Evolutionary conservation across 1,140 invertebrate species (phyloP).

Genomic region (Riptortus pedestris): DNA sequence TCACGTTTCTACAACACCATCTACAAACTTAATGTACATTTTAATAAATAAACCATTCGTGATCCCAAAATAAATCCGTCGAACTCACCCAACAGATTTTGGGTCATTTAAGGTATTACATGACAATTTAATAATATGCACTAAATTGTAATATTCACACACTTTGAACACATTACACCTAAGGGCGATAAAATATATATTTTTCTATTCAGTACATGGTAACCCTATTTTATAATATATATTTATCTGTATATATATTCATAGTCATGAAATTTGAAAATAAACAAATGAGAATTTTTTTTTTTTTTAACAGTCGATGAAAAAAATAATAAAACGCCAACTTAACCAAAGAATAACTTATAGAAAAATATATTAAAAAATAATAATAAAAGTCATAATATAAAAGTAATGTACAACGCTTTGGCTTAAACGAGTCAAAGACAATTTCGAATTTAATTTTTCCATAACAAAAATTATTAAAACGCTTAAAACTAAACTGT

Average conservation of each 20-base stretch:
- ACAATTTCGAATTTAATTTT: neutral
- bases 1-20: neutral
- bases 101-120: neutral
- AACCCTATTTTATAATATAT: conserved; percentile 19
- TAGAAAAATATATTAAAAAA: neutral
- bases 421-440: neutral
- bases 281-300: neutral
- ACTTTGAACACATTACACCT: conserved; percentile 19
- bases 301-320: neutral
- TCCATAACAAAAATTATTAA: neutral
- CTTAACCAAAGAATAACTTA: neutral
- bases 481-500: neutral
- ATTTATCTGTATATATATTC: too few species aligned
- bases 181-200: conserved; percentile 19
- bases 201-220: conserved; percentile 19
- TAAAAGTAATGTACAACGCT: neutral
- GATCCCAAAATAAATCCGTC: neutral
- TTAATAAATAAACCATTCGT: neutral
- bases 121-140: neutral
- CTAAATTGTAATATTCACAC: conserved; percentile 18
- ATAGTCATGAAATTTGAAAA: neutral
- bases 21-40: neutral
- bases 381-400: neutral
- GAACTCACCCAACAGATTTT: neutral
- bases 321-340: neutral